Evolutionary conservation across 2,888 invertebrate genomes (phyloP), one percentile per base, ranked within the genome.

Genomic region (Thalpophila matura): DNA sequence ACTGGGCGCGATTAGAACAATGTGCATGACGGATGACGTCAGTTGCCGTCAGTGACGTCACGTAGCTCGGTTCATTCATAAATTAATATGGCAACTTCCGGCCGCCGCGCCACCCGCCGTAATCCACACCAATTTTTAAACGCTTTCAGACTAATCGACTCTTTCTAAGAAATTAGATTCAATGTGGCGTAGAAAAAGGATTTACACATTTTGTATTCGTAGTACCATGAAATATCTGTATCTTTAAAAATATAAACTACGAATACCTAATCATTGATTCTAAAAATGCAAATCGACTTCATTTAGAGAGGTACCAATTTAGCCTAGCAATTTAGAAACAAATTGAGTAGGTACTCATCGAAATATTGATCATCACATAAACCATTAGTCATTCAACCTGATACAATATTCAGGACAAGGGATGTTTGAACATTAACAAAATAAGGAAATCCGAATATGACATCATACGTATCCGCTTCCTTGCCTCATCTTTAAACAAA

Each of bases 71-170:
- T 86, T 84, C 90, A 88, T 89, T 89, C 90, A 91, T 86, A 85
- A 88, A 89, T 85, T 86, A 87, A 86, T 86, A 88, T 89, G 88
- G 88, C 83, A 77, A 88, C 91, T 92, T 94, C 94, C 94, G 90
- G 83, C 79, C 74, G 79, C 71, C 74, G 74, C 74, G 79, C 71
- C 74, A 73, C 35, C 51, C 75, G 78, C 80, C 81, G 81, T 86
- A 86, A 85, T 86, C 84, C 84, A 81, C 80, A 78, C 82, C 71
- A 77, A 70, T 58, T 78, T 76, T 70, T 79, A 77, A 79, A 77
- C 60, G 67, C 59, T 77, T 76, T 71, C 42, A 61, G 43, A 54
- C 56, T 65, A 72, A 68, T 68, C 51, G 56, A 60, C 45, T 55
- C 64, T 74, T 71, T 77, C 70, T 67, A 67, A 76, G 79, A 68